These are phyloP conservation scores for Poeciliopsis paucimaculata DNA, from an alignment of 2,797 vertebrate species.

Conservation along the genomic window DNA sequence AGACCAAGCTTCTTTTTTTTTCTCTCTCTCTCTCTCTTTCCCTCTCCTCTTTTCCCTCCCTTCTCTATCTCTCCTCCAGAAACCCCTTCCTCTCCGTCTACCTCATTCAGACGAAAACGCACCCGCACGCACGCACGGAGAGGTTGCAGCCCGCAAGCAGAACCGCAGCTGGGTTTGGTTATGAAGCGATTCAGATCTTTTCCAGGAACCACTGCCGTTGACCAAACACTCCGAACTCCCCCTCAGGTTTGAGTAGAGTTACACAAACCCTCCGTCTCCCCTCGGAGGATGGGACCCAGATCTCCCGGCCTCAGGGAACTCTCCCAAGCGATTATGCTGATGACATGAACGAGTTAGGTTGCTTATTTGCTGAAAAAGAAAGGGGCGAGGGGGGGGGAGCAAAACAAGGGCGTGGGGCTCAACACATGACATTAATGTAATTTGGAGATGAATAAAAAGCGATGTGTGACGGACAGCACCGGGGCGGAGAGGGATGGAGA, in stretches of 20 bases:
- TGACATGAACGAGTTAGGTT: constrained; percentile 77
- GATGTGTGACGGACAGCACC: constrained; percentile 58
- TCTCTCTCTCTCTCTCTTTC: constrained; percentile 24
- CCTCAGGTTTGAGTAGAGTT: constrained; percentile 82
- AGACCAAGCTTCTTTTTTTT: constrained; percentile 41
- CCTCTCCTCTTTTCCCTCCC: constrained; percentile 31
- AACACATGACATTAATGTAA: constrained; percentile 78
- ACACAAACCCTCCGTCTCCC: constrained; percentile 75
- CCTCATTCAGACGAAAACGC: constrained; percentile 63
- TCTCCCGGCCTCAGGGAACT: constrained; percentile 64
- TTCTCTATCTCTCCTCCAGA: constrained; percentile 63
- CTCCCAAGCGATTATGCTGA: constrained; percentile 82
- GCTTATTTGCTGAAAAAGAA: constrained; percentile 59
- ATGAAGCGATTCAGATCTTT: constrained; percentile 94
- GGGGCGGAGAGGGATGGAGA: constrained; percentile 50
- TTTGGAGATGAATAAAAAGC: constrained; percentile 73
- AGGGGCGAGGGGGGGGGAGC: background rate
- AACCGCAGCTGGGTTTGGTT: constrained; percentile 87
- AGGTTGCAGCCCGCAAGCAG: constrained; percentile 36
- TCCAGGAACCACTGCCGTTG: constrained; percentile 86
- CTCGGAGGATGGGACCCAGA: constrained; percentile 72
- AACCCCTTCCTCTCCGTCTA: constrained; percentile 64
- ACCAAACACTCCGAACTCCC: constrained; percentile 84
- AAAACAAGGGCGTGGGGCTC: constrained; percentile 65
- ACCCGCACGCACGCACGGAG: constrained; percentile 41